Evolutionary conservation across 1,140 invertebrate species (phyloP), one percentile per base, ranked within the genome.

Genomic region (Papilio dardanus): DNA sequence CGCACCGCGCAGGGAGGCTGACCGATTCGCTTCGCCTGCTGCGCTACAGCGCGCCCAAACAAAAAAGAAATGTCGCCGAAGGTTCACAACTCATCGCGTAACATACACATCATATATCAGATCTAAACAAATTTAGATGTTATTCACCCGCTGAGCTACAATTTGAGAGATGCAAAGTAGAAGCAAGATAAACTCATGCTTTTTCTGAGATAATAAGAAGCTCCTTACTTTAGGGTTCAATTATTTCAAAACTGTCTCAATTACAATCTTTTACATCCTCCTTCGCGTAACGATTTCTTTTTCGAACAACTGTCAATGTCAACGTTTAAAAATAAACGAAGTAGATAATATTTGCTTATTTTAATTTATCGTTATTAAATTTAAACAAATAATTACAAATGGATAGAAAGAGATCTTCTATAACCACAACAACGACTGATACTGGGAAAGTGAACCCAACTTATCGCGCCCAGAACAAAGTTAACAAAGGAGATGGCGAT

Each of bases 1-100:
- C 83, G 81, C 83, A 82, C 62, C 65, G 81, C 83, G 81, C 83
- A 82, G 74, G 80, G 77, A 74, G 76, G 54, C 80, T 88, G 87
- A 86, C 85, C 87, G 84, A 88, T 90, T 88, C 78, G 86, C 78
- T 76, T 85, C 88, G 86, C 79, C 79, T 78, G 66, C 75, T 46
- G 42, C 74, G 46, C 66, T 62, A 58, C 71, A 66, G 40, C 40
- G 28, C 24, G 21, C 73, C 66, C 40, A 68, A 40, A 62, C 54
- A 62, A 65, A 68, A 73, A 78, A 78, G 35, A 77, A 66, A 78
- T 78, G 74, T 46, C 76, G 73, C 73, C 62, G 42, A 58, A 58
- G 42, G 58, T 75, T 75, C 30, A 62, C 40, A 71, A 69, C 66
- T n/a, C 46, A 75, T 77, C 78, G 74, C 65, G 75, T 76, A 75